phyloP scores from a whole-genome alignment of 64 coral and sea anemone genomes.

The Dendrophyllia cribrosa region DNA sequence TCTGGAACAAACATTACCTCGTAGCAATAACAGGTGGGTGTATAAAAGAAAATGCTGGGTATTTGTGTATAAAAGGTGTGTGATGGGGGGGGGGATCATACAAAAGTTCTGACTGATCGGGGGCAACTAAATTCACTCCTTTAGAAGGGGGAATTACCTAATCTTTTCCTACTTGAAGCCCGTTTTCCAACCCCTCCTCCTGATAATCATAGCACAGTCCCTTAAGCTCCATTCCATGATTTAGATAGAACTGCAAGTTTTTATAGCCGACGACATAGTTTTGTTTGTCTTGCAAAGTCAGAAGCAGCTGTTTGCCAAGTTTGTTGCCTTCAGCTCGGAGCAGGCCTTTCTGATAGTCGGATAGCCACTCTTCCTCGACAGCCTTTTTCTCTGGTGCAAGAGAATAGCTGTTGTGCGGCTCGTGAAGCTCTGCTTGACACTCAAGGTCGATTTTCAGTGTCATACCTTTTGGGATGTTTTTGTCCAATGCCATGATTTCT shows the following conservation, averaged over 20 bases:
- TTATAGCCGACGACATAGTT: not conserved
- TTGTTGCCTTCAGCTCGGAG: not conserved
- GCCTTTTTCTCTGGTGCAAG: not conserved
- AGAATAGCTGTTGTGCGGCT: constrained; percentile 5
- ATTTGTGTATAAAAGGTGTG: no score
- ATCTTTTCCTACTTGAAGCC: no score
- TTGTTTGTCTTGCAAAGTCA: not conserved
- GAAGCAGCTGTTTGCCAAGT: not conserved
- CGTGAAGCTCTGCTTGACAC: not conserved
- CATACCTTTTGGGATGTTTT: not conserved
- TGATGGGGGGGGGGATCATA: no score
- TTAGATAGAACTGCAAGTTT: not conserved
- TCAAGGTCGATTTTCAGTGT: constrained; percentile 10
- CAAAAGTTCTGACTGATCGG: no score
- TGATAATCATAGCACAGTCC: no score
- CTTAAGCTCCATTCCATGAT: not conserved
- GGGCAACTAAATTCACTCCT: no score
- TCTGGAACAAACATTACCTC: no score
- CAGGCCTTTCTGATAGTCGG: not conserved
- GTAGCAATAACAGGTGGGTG: no score
- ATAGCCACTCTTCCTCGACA: not conserved
- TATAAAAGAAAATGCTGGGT: no score
- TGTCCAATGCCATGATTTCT: not conserved
- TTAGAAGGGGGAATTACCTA: no score
- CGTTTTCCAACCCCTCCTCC: no score